Base-by-base conservation (phyloP, 1,140 invertebrate species). In the Drosophila subpulchrella region DNA sequence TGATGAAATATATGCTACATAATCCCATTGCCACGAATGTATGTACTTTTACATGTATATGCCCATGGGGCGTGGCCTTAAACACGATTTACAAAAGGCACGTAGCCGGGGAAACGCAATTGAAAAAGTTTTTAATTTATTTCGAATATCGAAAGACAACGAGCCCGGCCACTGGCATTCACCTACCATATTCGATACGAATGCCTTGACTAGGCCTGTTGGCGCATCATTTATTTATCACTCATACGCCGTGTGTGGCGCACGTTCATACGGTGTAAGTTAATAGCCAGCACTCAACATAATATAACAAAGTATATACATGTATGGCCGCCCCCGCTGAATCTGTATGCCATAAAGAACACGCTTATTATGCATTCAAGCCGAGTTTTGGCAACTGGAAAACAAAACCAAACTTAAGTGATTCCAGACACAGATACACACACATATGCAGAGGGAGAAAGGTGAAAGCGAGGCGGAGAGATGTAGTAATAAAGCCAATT, bases 41-140 rank as follows among this genome's bases (percentile, higher is more conserved):
- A 32, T 13, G 20, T 20, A 13, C 27, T 20, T 20, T 0, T 2
- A 32, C 30, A 32, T 32, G 46, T 47, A 11, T 7, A 13, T 20
- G 41, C 5, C 13, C 3, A 6, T 6, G 5, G 47, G 27, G 47
- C 27, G 27, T 13, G 13, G 24, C 47, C 47, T 30, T 48, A 42
- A 13, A 7, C 10, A 50, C n/a, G 41, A 36, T 38, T 41, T 38
- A 46, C 61, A 46, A 24, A 30, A 36, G 46, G 39, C 77, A 81
- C 72, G 78, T 76, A 66, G 78, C 42, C 50, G 12, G 51, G 15
- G 51, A 81, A 81, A 72, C 72, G 79, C 79, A 81, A 81, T 81
- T 82, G 79, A 81, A 81, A 81, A 81, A 81, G 73, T 81, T 81
- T 81, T 81, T 81, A 81, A 81, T 81, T 81, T 81, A 81, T 81